phyloP scores from a whole-genome alignment of 2,113 vertebrate genomes.

The Pygoscelis antarcticus region DNA sequence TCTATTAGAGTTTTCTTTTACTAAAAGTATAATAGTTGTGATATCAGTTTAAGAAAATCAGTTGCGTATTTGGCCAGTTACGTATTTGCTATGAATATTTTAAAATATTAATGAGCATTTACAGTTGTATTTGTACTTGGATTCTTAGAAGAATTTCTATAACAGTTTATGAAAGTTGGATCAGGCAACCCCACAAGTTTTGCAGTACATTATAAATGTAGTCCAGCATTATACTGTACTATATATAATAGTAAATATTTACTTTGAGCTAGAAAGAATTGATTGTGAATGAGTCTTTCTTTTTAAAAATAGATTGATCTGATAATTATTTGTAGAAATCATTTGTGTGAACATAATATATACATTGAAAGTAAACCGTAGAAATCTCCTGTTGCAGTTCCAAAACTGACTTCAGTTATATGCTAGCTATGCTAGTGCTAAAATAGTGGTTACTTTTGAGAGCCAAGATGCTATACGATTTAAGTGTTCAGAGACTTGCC shows the following conservation, averaged over 20 bases:
- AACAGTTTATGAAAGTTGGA: neutral
- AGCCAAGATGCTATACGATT: fast-evolving
- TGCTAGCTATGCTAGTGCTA: neutral
- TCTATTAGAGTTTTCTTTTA: neutral
- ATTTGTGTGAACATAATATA: neutral
- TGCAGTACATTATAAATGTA: neutral
- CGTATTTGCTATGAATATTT: neutral
- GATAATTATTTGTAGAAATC: neutral
- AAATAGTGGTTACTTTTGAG: neutral
- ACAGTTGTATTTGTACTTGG: neutral
- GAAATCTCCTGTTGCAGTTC: neutral
- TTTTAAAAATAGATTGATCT: neutral
- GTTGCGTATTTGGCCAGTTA: neutral
- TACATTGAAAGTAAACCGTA: neutral
- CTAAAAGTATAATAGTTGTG: neutral
- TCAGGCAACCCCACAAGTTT: neutral
- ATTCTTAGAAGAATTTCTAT: neutral
- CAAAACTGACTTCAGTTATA: neutral
- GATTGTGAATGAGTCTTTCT: neutral
- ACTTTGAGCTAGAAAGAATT: neutral
- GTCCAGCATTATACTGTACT: neutral
- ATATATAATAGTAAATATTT: neutral
- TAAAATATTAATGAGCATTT: neutral
- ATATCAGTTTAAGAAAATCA: neutral
- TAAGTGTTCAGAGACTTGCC: neutral